Evolutionary conservation across 2,888 invertebrate genomes (phyloP).

Genomic region (Eupithecia inturbata): DNA sequence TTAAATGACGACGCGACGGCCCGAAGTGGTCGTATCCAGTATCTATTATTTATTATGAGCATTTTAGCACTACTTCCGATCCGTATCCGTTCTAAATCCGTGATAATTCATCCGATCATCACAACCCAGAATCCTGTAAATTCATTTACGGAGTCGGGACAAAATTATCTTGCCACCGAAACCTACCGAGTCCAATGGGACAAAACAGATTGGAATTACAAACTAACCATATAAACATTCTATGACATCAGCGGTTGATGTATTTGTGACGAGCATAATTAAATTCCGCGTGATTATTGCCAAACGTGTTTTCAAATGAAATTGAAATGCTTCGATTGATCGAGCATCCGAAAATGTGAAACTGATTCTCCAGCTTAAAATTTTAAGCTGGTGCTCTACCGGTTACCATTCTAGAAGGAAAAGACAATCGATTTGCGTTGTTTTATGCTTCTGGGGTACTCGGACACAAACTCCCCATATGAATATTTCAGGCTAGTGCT

Average conservation of each 20-base stretch:
- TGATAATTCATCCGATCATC: neutral
- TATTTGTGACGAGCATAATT: conserved; percentile 65
- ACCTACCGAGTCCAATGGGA: neutral
- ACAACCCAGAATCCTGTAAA: neutral
- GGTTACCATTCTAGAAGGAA: neutral
- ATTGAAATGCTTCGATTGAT: conserved; percentile 54
- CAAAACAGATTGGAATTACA: conserved; percentile 1
- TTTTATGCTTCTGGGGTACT: neutral
- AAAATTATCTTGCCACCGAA: neutral
- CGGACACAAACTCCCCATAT: neutral
- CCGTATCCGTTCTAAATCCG: neutral
- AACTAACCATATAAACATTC: conserved; percentile 9
- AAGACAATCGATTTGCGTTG: neutral
- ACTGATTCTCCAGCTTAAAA: conserved; percentile 34
- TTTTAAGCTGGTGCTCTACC: conserved; percentile 12
- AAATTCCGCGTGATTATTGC: conserved; percentile 63
- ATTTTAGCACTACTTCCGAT: neutral
- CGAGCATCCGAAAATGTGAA: conserved; percentile 45
- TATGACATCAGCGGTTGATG: conserved; percentile 47
- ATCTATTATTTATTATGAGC: neutral
- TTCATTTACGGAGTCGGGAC: neutral
- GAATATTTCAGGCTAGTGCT: neutral
- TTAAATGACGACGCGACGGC: neutral
- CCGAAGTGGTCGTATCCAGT: too few relatives aligned
- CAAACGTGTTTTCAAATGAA: conserved; percentile 53